phyloP scores from a whole-genome alignment of 2,888 invertebrate genomes.

The Phyllotreta cruciferae region DNA sequence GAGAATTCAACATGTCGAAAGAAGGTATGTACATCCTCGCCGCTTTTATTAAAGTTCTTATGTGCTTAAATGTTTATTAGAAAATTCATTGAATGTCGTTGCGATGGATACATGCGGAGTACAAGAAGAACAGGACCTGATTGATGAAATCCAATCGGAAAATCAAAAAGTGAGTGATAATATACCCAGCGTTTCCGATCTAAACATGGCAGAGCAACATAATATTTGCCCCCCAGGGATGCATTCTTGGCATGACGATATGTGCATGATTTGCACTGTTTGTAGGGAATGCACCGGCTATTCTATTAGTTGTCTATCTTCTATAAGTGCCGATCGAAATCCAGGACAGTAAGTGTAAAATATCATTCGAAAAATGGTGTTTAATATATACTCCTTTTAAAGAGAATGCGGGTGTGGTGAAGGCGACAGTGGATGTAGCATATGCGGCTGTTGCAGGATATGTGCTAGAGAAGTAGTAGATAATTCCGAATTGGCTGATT shows the following conservation, averaged over 20 bases:
- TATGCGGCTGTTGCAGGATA: slow-evolving; percentile 89
- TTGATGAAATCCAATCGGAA: slow-evolving; percentile 63
- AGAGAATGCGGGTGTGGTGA: slow-evolving; percentile 95
- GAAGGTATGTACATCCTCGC: slow-evolving; percentile 61
- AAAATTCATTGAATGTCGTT: slow-evolving; percentile 49
- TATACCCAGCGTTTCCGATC: slow-evolving; percentile 58
- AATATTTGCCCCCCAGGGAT: slow-evolving; percentile 70
- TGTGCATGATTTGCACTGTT: slow-evolving; percentile 88
- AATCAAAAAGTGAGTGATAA: slow-evolving; percentile 65
- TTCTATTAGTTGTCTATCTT: slow-evolving; percentile 78
- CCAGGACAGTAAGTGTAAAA: slow-evolving; percentile 81
- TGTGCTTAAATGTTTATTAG: slow-evolving; percentile 22
- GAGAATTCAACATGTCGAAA: slow-evolving; percentile 73
- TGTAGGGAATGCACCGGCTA: slow-evolving; percentile 96
- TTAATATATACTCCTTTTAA: slow-evolving; percentile 35
- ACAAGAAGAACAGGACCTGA: slow-evolving; percentile 62
- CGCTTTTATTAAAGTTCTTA: no score
- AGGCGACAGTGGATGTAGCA: slow-evolving; percentile 92
- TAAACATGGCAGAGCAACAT: slow-evolving; percentile 51
- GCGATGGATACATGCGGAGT: slow-evolving; percentile 67
- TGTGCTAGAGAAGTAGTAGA: slow-evolving; percentile 78
- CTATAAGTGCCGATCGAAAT: slow-evolving; percentile 77
- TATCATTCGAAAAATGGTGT: background rate
- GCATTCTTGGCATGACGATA: slow-evolving; percentile 82
- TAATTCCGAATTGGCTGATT: slow-evolving; percentile 64